phyloP scores from a whole-genome alignment of 2,797 vertebrate species.

The Kryptolebias ocellatus region DNA sequence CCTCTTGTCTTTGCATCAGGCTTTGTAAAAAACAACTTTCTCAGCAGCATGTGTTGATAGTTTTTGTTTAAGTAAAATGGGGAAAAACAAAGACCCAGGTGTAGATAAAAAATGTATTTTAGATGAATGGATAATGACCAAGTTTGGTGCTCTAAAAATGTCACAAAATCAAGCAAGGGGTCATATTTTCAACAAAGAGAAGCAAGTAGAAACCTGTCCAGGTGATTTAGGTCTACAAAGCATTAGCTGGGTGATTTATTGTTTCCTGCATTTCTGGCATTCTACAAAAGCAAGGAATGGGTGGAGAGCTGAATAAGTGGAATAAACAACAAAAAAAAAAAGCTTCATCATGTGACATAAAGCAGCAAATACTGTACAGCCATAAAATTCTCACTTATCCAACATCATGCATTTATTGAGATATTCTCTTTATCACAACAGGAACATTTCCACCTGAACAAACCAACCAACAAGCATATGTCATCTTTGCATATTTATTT shows the following conservation, averaged over 20 bases:
- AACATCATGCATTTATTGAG: background rate
- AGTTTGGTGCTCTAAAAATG: background rate
- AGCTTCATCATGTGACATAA: background rate
- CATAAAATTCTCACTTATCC: background rate
- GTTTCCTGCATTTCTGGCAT: slow-evolving; percentile 7
- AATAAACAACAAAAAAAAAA: background rate
- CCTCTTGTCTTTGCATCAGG: slow-evolving; percentile 54
- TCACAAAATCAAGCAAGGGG: slow-evolving; percentile 4
- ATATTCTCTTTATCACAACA: too few relatives aligned
- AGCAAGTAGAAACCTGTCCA: slow-evolving; percentile 25
- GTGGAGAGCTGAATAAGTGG: background rate
- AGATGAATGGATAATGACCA: background rate
- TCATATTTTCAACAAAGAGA: slow-evolving; percentile 1
- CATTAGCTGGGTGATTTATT: slow-evolving; percentile 11
- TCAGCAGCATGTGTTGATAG: slow-evolving; percentile 55
- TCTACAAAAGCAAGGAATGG: slow-evolving; percentile 1
- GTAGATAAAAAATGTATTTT: background rate
- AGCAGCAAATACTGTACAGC: background rate
- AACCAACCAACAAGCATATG: too few relatives aligned
- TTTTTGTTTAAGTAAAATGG: slow-evolving; percentile 11
- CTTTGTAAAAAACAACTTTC: slow-evolving; percentile 38
- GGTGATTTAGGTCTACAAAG: slow-evolving; percentile 10
- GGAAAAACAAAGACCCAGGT: background rate
- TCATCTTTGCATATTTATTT: too few relatives aligned
- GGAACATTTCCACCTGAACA: too few relatives aligned